A percentile compares a stretch with the other conserved stretches of the same genome.
These are phyloP conservation scores for Girardinus metallicus DNA, from an alignment of 2,797 vertebrate species.

Conservation along the genomic window DNA sequence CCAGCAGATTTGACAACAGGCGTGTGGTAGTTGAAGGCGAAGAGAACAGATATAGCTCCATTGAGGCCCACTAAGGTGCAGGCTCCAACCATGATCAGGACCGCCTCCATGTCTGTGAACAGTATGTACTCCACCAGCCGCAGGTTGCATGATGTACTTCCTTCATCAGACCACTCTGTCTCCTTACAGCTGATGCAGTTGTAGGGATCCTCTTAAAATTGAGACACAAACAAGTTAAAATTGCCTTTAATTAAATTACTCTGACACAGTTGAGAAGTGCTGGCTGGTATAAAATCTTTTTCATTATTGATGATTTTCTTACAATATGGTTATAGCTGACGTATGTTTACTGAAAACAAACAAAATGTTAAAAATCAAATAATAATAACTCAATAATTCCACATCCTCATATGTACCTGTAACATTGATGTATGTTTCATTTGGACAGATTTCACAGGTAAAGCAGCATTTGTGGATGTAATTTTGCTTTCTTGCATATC, in stretches of 20 bases:
- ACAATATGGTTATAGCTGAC: background rate
- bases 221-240: background rate
- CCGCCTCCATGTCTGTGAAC: conserved; percentile 68
- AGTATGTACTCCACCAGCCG: conserved; percentile 75
- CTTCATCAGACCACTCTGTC: conserved; percentile 79
- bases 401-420: conserved; percentile 42
- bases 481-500: conserved; percentile 60
- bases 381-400: background rate
- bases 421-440: conserved; percentile 79
- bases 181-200: conserved; percentile 69
- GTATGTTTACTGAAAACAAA: background rate
- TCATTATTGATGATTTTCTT: background rate
- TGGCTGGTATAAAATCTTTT: background rate
- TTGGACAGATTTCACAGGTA: conserved; percentile 68
- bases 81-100: conserved; percentile 62
- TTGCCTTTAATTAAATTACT: background rate
- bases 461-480: conserved; percentile 82
- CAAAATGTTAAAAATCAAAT: background rate
- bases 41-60: conserved; percentile 69
- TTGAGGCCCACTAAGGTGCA: conserved; percentile 69
- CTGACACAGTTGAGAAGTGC: background rate
- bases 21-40: conserved; percentile 78
- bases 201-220: conserved; percentile 60
- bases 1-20: conserved; percentile 89
- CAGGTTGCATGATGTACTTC: conserved; percentile 79